Evolutionary conservation across 2,888 invertebrate species (phyloP).

Genomic region (Acleris emargana): DNA sequence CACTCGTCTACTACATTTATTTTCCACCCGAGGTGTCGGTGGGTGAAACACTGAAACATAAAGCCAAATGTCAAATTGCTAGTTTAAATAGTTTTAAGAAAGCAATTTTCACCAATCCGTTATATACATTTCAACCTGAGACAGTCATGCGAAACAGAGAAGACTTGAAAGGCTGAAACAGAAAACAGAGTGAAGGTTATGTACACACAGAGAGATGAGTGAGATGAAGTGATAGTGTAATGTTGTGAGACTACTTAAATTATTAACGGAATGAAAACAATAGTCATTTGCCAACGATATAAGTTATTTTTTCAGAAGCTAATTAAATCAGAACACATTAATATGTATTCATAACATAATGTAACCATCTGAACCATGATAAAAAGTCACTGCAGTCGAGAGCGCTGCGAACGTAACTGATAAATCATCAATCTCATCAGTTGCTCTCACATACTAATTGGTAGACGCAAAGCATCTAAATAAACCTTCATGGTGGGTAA

Average conservation of each 20-base stretch:
- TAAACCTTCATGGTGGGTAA: no score
- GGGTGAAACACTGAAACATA: slow-evolving; percentile 92
- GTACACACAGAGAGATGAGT: slow-evolving; percentile 57
- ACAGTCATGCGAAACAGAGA: slow-evolving; percentile 76
- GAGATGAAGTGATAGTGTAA: slow-evolving; percentile 38
- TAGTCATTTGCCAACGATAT: neutral
- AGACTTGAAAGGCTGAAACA: slow-evolving; percentile 82
- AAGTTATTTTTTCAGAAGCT: no score
- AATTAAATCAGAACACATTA: no score
- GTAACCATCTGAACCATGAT: no score
- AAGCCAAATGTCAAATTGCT: slow-evolving; percentile 17
- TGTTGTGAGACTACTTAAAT: slow-evolving; percentile 39
- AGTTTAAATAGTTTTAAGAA: neutral
- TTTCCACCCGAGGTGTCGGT: slow-evolving; percentile 97
- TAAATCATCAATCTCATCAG: no score
- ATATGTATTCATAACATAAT: no score
- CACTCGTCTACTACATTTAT: slow-evolving; percentile 95
- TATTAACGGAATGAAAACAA: slow-evolving; percentile 8
- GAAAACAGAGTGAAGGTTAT: slow-evolving; percentile 78
- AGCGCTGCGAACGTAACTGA: no score
- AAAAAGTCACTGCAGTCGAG: no score
- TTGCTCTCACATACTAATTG: no score
- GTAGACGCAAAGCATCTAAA: no score
- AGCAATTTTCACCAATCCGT: slow-evolving; percentile 59
- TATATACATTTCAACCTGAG: slow-evolving; percentile 48